phyloP scores from a whole-genome alignment of 2,113 vertebrate genomes.

The Regulus satrapa region DNA sequence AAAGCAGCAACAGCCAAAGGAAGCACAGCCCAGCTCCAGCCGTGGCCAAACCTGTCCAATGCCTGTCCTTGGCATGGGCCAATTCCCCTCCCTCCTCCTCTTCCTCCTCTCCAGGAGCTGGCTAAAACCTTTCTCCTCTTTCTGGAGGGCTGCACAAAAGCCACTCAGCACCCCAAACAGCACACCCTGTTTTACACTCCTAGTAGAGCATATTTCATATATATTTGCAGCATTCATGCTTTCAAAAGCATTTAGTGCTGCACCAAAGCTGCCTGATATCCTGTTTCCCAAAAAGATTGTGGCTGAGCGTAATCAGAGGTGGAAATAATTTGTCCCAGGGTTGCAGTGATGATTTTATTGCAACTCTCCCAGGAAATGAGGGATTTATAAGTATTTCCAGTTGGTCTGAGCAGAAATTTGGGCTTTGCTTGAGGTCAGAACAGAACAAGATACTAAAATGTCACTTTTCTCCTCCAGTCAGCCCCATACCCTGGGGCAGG shows the following conservation, averaged over 20 bases:
- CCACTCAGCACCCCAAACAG: neutral
- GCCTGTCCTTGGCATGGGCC: neutral
- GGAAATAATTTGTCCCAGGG: neutral
- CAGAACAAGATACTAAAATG: neutral
- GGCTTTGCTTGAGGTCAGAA: neutral
- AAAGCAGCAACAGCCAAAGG: neutral
- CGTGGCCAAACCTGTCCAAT: fast-evolving
- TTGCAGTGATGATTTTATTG: neutral
- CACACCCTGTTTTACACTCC: neutral
- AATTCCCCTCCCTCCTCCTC: neutral
- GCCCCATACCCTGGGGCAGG: neutral
- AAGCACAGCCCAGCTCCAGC: neutral
- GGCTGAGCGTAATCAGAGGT: neutral
- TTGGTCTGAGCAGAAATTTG: neutral
- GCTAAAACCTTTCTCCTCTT: neutral
- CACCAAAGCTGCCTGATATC: neutral
- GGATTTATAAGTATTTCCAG: neutral
- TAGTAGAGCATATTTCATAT: neutral
- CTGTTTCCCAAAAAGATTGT: neutral
- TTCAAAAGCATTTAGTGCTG: neutral
- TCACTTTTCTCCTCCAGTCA: neutral
- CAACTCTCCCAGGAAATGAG: neutral
- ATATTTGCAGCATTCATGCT: neutral
- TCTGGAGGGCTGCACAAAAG: neutral
- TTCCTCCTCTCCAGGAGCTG: neutral